phyloP scores from a whole-genome alignment of 2,888 invertebrate genomes.

The Sarcophaga caerulescens region DNA sequence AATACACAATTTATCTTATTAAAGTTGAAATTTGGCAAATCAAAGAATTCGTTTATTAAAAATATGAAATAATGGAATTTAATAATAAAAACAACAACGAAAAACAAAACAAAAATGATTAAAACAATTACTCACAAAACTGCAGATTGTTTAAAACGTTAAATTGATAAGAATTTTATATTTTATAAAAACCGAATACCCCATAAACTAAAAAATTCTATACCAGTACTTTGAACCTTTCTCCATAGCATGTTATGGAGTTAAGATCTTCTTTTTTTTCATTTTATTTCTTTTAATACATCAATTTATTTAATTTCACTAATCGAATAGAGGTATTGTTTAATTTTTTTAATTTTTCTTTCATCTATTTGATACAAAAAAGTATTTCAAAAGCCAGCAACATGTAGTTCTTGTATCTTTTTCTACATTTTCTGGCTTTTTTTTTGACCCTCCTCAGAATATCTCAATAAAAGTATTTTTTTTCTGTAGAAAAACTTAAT shows the following conservation, averaged over 20 bases:
- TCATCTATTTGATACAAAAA: too few species aligned
- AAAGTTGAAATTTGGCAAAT: constrained; percentile 49
- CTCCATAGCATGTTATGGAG: too few species aligned
- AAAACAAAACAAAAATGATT: constrained; percentile 42
- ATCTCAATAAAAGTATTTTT: background rate
- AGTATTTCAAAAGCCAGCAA: too few species aligned
- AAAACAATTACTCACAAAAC: background rate
- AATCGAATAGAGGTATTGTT: too few species aligned
- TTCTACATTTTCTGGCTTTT: background rate
- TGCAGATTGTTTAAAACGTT: background rate
- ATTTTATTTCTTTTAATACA: background rate
- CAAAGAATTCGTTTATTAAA: constrained; percentile 52
- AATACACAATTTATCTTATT: constrained; percentile 57
- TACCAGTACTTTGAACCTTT: constrained; percentile 4
- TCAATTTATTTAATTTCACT: background rate
- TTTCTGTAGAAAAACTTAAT: background rate
- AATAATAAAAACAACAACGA: constrained; percentile 26
- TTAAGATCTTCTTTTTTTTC: background rate
- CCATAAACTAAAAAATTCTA: background rate
- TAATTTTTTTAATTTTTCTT: too few species aligned
- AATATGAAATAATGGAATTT: constrained; percentile 54
- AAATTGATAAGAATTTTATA: background rate
- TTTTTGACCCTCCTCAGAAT: constrained; percentile 20
- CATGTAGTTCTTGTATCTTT: too few species aligned
- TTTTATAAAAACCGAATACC: background rate